These are phyloP conservation scores for Nephila pilipes DNA, from an alignment of 1,140 invertebrate genomes.

Conservation along the genomic window DNA sequence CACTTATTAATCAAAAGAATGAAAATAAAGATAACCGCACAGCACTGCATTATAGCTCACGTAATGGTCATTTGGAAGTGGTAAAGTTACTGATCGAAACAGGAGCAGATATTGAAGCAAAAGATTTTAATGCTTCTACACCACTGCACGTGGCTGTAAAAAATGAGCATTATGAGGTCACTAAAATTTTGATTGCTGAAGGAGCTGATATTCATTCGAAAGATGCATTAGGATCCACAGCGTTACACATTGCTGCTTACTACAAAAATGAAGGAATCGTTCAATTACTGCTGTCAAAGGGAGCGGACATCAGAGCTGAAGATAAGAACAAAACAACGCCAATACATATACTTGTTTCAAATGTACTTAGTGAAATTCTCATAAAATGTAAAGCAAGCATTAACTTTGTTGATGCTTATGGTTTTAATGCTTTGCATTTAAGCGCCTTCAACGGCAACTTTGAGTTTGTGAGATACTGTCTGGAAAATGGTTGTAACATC, in stretches of 20 bases:
- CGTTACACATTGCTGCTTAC: constrained; percentile 76
- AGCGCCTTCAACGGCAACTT: no score
- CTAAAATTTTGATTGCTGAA: background rate
- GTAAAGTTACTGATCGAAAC: background rate
- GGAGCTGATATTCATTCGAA: constrained; percentile 25
- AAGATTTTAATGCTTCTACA: background rate
- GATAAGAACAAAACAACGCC: no score
- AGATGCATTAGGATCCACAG: constrained; percentile 19
- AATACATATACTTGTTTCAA: no score
- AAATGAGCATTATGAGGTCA: constrained; percentile 77
- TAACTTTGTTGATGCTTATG: no score
- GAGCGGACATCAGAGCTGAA: no score
- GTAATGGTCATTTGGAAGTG: background rate
- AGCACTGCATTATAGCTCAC: background rate
- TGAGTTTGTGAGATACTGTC: no score
- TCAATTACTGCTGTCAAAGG: no score
- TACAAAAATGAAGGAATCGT: no score
- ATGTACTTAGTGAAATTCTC: no score
- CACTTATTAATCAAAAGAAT: background rate
- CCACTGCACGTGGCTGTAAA: constrained; percentile 78
- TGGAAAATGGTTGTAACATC: no score
- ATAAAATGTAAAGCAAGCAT: no score
- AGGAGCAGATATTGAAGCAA: background rate
- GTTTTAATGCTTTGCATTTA: no score
- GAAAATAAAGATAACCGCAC: background rate